These are phyloP conservation scores for Eupithecia pulchellata DNA, from an alignment of 2,888 invertebrate genomes.

Conservation along the genomic window DNA sequence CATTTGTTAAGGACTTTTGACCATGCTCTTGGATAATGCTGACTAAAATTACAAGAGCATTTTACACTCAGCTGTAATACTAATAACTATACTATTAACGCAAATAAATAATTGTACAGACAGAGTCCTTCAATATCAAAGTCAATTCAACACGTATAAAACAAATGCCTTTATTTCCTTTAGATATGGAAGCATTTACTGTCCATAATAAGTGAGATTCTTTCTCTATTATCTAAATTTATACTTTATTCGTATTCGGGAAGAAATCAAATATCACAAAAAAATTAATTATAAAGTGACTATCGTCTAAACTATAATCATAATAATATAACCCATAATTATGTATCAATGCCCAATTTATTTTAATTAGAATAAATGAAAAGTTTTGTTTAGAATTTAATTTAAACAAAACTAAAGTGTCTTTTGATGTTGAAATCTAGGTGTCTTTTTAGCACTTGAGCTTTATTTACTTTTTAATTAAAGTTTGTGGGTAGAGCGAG, in stretches of 20 bases:
- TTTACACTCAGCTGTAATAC: background rate
- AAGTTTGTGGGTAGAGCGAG: background rate
- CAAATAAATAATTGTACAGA: background rate
- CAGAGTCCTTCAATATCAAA: background rate
- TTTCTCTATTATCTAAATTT: background rate
- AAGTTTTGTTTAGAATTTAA: background rate
- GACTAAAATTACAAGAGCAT: background rate
- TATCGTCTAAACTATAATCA: no score
- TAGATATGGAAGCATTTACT: no score
- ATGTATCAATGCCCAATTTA: background rate
- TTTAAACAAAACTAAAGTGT: slow-evolving; percentile 1
- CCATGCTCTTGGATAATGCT: background rate
- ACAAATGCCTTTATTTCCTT: no score
- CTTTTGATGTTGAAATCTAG: slow-evolving; percentile 14
- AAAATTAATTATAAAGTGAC: no score
- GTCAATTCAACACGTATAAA: no score
- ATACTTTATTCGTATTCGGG: background rate
- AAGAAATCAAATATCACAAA: background rate
- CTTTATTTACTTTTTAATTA: slow-evolving; percentile 9
- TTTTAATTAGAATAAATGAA: background rate
- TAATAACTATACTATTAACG: no score
- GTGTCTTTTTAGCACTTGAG: slow-evolving; percentile 4
- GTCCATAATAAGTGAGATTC: no score
- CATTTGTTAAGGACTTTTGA: slow-evolving; percentile 8
- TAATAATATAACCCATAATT: background rate